Evolutionary conservation across 2,888 invertebrate genomes (phyloP), one percentile per base, ranked within the genome.

Genomic region (Sisyra nigra): DNA sequence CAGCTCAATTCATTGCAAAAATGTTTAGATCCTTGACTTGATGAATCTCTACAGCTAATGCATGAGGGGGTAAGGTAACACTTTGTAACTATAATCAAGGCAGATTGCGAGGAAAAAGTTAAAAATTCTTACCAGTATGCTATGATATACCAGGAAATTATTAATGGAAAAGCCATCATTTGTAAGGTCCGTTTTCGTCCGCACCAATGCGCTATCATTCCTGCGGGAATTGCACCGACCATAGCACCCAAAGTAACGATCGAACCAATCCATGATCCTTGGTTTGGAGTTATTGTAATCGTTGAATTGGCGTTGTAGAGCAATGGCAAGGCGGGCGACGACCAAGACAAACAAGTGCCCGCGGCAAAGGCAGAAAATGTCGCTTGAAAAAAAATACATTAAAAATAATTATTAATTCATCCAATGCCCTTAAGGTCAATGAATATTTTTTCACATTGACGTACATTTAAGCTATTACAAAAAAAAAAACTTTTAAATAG

Each of bases 281-380:
- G 60, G 1, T 55, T 52, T 2, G 54, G 49, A 1, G 51, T 54
- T 15, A 59, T 48, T 2, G 32, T 30, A 17, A 50, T 33, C 9
- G 46, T 47, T 1, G 52, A 47, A 17, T 50, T 38, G 19, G 51
- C 46, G 13, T 51, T 34, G 36, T 58, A 55, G 19, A 73, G 53
- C 35, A 68, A 51, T 0, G 66, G 67, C 5, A 70, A 53, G 0
- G 69, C 72, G 46, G 72, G 62, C 2, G 73, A 72, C 1, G 72
- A 68, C 74, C 75, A 75, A 1, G 72, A 68, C 5, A 74, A 58
- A 50, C 68, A 69, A 3, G 68, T 68, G 1, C 74, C 74, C 3
- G 69, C 61, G 0, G 69, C 69, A 41, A 74, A 65, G 0, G 73
- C 71, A 8, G 69, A 68, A 5, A 75, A 57, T 34, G 72, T 74